These are phyloP conservation scores for Sinocyclocheilus anophthalmus DNA, from an alignment of 2,113 vertebrate species.

Conservation along the genomic window DNA sequence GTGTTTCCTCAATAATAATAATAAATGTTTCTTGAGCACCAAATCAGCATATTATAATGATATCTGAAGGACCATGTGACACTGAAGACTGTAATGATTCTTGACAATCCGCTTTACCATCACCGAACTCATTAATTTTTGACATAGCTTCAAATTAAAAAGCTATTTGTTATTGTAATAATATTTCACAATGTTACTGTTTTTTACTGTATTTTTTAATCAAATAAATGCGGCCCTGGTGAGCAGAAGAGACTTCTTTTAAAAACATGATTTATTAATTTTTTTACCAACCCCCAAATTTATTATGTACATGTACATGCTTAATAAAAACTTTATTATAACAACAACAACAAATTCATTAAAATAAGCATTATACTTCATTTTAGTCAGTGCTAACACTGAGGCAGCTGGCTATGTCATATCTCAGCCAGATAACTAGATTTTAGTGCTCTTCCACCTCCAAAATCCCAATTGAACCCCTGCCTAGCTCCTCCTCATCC, in stretches of 20 bases:
- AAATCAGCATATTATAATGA: background rate
- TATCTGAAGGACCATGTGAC: background rate
- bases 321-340: background rate
- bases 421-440: background rate
- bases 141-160: too few relatives aligned
- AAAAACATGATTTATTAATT: background rate
- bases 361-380: background rate
- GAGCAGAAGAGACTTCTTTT: background rate
- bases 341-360: background rate
- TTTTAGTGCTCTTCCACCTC: background rate
- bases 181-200: background rate
- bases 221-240: background rate
- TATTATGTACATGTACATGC: background rate
- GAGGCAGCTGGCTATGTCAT: constrained; percentile 1
- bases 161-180: background rate
- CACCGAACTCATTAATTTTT: background rate
- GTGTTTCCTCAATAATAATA: background rate
- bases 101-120: background rate
- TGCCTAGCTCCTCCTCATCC: constrained; percentile 2
- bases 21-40: background rate
- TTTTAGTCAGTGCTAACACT: background rate
- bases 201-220: background rate
- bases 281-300: background rate
- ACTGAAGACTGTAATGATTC: background rate
- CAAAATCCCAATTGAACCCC: background rate